Evolutionary conservation across 2,113 vertebrate genomes (phyloP).

Genomic region (Xiphorhynchus elegans): DNA sequence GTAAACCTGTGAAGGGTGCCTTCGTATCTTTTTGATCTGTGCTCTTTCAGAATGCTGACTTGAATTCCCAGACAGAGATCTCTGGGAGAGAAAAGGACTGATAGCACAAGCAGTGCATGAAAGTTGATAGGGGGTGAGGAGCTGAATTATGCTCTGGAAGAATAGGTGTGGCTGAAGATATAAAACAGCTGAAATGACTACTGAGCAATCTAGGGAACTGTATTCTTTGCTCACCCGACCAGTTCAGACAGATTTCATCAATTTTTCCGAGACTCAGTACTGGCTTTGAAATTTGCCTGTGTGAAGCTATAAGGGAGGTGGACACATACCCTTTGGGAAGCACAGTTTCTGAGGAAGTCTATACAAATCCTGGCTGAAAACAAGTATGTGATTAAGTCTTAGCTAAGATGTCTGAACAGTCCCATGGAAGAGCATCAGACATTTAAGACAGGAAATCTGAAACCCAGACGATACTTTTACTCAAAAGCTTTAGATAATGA

Average conservation of each 20-base stretch:
- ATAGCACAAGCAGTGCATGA: not conserved
- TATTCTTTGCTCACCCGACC: not conserved
- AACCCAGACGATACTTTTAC: not conserved
- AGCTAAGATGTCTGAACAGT: not conserved
- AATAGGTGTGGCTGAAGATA: not conserved
- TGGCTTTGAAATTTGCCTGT: not conserved
- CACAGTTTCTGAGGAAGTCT: not conserved
- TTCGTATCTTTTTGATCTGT: not conserved
- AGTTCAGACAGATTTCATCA: not conserved
- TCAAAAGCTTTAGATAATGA: not conserved
- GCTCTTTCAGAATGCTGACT: not conserved
- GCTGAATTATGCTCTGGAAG: not conserved
- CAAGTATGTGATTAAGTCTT: not conserved
- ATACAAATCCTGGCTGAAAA: not conserved
- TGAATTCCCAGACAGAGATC: not conserved
- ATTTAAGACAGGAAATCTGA: not conserved
- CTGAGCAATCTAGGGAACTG: not conserved
- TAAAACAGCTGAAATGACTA: not conserved
- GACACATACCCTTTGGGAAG: fast-evolving
- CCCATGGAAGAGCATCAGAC: not conserved
- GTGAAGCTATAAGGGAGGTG: not conserved
- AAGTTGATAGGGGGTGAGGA: not conserved
- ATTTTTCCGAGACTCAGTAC: not conserved
- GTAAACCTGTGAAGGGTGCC: not conserved
- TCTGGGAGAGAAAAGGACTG: not conserved